Base-by-base conservation (phyloP, 2,113 vertebrate genomes). In the Thomomys bottae region DNA sequence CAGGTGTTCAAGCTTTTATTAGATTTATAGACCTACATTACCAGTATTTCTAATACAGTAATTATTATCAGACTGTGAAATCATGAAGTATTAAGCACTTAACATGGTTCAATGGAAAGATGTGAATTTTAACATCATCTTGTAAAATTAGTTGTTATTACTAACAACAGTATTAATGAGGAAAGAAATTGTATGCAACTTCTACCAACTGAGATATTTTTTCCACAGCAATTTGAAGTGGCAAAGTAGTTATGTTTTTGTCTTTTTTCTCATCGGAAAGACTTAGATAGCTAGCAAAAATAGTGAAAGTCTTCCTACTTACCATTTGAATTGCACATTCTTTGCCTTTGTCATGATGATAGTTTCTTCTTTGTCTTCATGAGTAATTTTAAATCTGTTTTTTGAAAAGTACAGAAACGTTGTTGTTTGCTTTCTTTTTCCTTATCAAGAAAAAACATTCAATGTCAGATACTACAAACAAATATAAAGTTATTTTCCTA, bases 101-200 rank as follows among this genome's bases (percentile, higher is more conserved):
- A 87, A 11, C 64, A n/a, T 79, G 32, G 42, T 28, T 54, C 4
- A 3, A 76, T 73, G 28, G 6, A 84, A 95, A 84, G 38, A 80
- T 86, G 42, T 32, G 86, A 85, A 93, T 94, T 54, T 45, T 94
- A 86, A 80, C 73, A 87, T 77, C 49, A 85, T 83, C 67, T 87
- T 85, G 82, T 68, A 88, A 93, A 88, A 88, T 89, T 79, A 73
- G 67, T 81, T 90, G 59, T 75, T 84, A 90, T 40, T 87, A 84
- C 8, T 34, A 84, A 57, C 3, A 93, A 45, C 20, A 75, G n/a
- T 42, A 91, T 9, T 84, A 88, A 68, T 88, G 82, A 85, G 45
- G 14, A 85, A 38, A 75, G 30, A 86, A 40, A 79, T 75, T 54
- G 86, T 89, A 81, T 78, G 61, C 10, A 66, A 92, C 40, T 75